These are phyloP conservation scores for Megaleporinus macrocephalus DNA, from an alignment of 2,113 vertebrate species.

Conservation along the genomic window DNA sequence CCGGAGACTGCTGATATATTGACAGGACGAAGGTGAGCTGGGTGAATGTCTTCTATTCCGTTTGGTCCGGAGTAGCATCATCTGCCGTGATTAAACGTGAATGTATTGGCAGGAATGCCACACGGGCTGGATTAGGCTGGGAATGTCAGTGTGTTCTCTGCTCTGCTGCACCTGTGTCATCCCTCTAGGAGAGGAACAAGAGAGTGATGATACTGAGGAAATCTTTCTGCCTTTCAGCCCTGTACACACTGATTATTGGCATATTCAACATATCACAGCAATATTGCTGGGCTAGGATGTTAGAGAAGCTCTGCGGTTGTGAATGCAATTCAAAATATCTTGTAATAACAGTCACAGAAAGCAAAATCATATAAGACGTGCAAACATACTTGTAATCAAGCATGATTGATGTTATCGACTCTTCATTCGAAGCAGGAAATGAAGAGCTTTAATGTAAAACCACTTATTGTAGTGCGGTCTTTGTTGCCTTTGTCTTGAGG, in stretches of 20 bases:
- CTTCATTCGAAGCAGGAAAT: not conserved
- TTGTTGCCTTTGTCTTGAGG: conserved; percentile 11
- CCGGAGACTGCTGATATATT: not conserved
- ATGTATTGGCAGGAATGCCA: conserved; percentile 22
- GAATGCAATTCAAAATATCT: not conserved
- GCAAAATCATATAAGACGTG: not conserved
- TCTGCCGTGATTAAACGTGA: conserved; percentile 1
- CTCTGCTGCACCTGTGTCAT: conserved; percentile 49
- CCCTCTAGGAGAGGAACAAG: not conserved
- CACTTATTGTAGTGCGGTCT: not conserved
- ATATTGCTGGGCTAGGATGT: not conserved
- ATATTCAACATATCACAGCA: not conserved
- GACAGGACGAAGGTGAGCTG: not conserved
- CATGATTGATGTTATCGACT: not conserved
- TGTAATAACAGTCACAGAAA: not conserved
- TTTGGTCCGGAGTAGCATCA: not conserved
- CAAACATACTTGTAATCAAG: not conserved
- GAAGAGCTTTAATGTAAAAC: conserved; percentile 18
- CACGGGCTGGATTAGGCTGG: conserved; percentile 41
- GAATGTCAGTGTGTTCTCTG: conserved; percentile 40
- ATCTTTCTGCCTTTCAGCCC: not conserved
- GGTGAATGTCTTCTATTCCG: conserved; percentile 28
- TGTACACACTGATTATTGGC: not conserved
- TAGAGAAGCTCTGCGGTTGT: not conserved
- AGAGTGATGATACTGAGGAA: not conserved